phyloP scores from a whole-genome alignment of 1,140 invertebrate species.

The Trinorchestia longiramus region DNA sequence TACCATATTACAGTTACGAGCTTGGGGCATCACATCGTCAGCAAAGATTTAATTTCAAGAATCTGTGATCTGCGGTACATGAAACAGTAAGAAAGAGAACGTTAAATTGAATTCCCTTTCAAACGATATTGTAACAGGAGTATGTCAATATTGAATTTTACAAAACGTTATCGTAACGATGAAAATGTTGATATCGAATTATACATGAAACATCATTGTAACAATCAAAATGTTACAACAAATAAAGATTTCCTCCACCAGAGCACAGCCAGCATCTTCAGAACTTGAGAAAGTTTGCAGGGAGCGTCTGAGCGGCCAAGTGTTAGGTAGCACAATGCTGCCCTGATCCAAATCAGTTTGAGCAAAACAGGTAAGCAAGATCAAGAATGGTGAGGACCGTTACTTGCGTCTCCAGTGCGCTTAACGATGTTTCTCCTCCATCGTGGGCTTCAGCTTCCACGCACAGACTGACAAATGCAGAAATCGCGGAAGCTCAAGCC shows the following conservation, averaged over 20 bases:
- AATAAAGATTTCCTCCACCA: not conserved
- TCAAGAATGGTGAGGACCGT: slow-evolving; percentile 6
- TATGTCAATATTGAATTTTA: too few species aligned
- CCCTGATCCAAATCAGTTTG: slow-evolving; percentile 24
- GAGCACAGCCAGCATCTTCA: not conserved
- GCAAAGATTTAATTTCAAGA: not conserved
- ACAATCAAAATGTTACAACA: not conserved
- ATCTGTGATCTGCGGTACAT: too few species aligned
- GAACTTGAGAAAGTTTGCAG: not conserved
- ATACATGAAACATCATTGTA: not conserved
- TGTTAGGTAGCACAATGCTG: slow-evolving; percentile 15
- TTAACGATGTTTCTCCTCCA: not conserved
- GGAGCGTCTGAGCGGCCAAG: not conserved
- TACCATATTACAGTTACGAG: not conserved
- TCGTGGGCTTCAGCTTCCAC: not conserved
- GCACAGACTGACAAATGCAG: not conserved
- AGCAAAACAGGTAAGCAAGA: slow-evolving; percentile 39
- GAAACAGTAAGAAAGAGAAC: too few species aligned
- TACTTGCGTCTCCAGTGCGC: slow-evolving; percentile 13
- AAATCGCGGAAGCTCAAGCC: not conserved
- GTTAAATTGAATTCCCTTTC: too few species aligned
- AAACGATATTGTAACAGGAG: too few species aligned
- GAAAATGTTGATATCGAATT: too few species aligned
- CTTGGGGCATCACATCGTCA: not conserved
- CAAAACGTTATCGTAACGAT: too few species aligned